These are phyloP conservation scores for Potamarius usumacintae DNA, from an alignment of 2,113 vertebrate genomes.

Conservation along the genomic window DNA sequence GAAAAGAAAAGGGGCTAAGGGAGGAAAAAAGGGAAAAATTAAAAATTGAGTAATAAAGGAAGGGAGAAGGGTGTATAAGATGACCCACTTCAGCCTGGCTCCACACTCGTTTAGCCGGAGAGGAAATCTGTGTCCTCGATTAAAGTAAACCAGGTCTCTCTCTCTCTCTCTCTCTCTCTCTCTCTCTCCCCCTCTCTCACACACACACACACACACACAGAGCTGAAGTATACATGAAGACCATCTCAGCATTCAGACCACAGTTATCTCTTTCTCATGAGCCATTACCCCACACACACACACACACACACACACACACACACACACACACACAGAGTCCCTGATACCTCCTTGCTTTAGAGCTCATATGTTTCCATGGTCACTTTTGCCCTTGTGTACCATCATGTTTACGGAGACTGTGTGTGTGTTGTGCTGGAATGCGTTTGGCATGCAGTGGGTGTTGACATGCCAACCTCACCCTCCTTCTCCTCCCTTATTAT, in stretches of 20 bases:
- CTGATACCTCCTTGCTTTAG: background rate
- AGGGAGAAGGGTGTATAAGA: no score
- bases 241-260: constrained; percentile 10
- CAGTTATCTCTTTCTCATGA: constrained; percentile 3
- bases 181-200: no score
- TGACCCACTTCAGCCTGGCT: constrained; percentile 37
- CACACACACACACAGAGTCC: background rate
- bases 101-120: constrained; percentile 10
- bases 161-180: no score
- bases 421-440: constrained; percentile 46
- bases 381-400: background rate
- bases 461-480: constrained; percentile 24
- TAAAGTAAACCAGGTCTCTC: constrained; percentile 41
- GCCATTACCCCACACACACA: background rate
- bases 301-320: background rate
- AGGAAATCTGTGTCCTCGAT: constrained; percentile 32
- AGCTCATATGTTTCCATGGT: constrained; percentile 1
- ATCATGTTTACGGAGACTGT: background rate
- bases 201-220: background rate
- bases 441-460: constrained; percentile 32
- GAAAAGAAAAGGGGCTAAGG: background rate
- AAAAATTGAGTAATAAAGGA: background rate
- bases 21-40: background rate
- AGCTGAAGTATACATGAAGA: background rate
- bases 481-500: constrained; percentile 3